Evolutionary conservation across 2,888 invertebrate species (phyloP), one percentile per base, ranked within the genome.

Genomic region (Callosobruchus maculatus): DNA sequence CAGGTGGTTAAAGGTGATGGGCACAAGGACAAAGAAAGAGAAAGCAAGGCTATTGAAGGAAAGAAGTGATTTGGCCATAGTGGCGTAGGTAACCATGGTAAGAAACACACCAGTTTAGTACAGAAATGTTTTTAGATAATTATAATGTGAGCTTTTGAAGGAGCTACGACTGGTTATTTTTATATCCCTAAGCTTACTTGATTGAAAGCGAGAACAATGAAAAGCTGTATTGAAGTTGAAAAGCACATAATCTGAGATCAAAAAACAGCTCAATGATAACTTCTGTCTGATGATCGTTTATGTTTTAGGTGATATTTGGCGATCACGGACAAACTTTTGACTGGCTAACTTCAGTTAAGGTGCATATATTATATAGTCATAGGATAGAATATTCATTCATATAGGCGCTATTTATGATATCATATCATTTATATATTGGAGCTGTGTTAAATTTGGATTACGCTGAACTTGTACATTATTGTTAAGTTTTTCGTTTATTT

Each of bases 1-100:
- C 85, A 85, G 73, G 84, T 86, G 18, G 84, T 87, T 1, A 85
- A 84, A 75, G 87, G 86, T 2, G 87, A 87, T 74, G 84, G 84
- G 22, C 82, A 79, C 70, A 82, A 80, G 70, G 82, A 83, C 26
- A 82, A 83, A 72, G 81, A 80, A 73, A 81, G 81, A 75, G 77
- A 77, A 21, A 77, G 71, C 68, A 22, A 68, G 66, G 73, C 74
- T 1, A 71, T 75, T 9, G 78, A 78, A 67, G 70, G 26, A 0
- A 78, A 77, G 68, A 77, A 77, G 69, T 76, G 71, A 75, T 49
- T 49, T 49, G 49, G 49, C 18, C 13, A 13, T 49, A 1, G 7
- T 49, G 3, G 49, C 4, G 49, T 13, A 18, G 49, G 13, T 49
- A 49, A 49, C 13, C 3, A 3, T 49, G 49, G 49, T 49, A 49